Evolutionary conservation across 2,888 invertebrate species (phyloP), one percentile per base, ranked within the genome.

Genomic region (Mythimna lalbum): DNA sequence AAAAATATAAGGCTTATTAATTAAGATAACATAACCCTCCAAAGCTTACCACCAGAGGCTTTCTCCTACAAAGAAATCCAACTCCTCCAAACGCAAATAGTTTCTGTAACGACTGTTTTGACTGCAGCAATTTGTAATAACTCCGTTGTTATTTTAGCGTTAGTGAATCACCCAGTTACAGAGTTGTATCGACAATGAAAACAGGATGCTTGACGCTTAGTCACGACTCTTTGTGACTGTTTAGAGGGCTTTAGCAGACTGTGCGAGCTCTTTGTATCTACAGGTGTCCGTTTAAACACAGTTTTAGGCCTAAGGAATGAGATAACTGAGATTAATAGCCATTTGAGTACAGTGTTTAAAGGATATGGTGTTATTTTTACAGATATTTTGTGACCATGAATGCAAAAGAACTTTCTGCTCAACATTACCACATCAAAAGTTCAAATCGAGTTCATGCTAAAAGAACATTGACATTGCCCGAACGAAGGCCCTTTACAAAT

Each of bases 141-240:
- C 67, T 73, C 55, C 72, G 77, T 76, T 81, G 87, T 86, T 87
- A 87, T 87, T 88, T 88, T 86, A 79, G 74, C 75, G 66, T 55
- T 60, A 39, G 78, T 88, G 87, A 88, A 76, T 88, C 87, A 87
- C 59, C 33, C 69, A 66, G 74, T 83, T 83, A 86, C 86, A 81
- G 83, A 83, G 85, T 87, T 84, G 87, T 88, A 88, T 89, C 90
- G 86, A 91, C 92, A 91, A 92, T 91, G 91, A 88, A 88, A 90
- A 89, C 92, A 89, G 90, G 90, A 90, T 90, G 90, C 86, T 73
- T 73, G 78, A 66, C 63, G 80, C 83, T 91, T 90, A 92, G 84
- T 92, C 92, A 92, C 79, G 78, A 76, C 47, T 77, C 86, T 85
- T 86, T 85, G 87, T 86, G 82, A 76, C 77, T 69, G 66, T 79